Conservation (phyloP, 2,113 vertebrate genomes). For the Odocoileus virginianus region DNA sequence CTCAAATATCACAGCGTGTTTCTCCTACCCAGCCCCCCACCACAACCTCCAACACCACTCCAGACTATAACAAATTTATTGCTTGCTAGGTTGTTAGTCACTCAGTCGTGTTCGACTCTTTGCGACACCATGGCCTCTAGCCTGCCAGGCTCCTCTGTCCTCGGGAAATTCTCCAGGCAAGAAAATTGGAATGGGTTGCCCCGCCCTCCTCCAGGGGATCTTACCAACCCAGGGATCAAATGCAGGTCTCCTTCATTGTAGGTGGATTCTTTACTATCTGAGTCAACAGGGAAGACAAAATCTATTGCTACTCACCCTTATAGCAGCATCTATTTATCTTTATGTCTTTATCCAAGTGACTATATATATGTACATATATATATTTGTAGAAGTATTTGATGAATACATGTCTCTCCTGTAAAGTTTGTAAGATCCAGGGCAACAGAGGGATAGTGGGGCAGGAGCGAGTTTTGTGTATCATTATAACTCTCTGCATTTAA, state of each 20-base stretch:
- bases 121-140: not conserved
- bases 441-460: fast-evolving
- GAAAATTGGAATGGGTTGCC: not conserved
- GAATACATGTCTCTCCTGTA: not conserved
- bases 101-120: not conserved
- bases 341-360: not conserved
- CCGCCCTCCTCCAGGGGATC: not conserved
- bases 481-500: not conserved
- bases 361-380: not conserved
- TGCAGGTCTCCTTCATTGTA: not conserved
- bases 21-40: not conserved
- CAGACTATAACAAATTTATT: not conserved
- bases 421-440: not conserved
- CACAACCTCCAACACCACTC: not conserved
- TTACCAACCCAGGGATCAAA: not conserved
- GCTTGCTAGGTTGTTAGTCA: not conserved
- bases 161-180: not conserved
- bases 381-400: not conserved
- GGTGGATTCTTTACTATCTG: not conserved
- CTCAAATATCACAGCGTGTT: not conserved
- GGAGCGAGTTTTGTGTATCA: not conserved
- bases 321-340: not conserved
- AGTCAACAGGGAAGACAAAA: not conserved
- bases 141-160: not conserved
- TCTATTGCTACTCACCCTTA: not conserved